Evolutionary conservation across 2,797 vertebrate genomes (phyloP).

Genomic region (Synanceia verrucosa): DNA sequence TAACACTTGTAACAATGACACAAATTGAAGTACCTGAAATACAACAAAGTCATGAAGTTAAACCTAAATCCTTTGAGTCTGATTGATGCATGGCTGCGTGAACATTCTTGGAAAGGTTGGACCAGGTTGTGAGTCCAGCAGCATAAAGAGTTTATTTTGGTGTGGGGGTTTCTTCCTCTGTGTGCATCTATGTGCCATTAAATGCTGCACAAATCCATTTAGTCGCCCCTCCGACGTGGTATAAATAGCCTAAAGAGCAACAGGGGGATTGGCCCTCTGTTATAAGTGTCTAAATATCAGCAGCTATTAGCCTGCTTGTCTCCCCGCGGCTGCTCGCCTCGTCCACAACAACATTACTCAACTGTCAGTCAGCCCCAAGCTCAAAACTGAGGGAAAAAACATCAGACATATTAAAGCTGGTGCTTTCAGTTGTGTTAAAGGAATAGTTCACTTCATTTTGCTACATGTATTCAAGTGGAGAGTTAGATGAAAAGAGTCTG

Average conservation of each 20-base stretch:
- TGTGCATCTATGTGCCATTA: slow-evolving; percentile 18
- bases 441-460: background rate
- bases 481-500: background rate
- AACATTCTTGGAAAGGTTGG: background rate
- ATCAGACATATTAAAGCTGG: background rate
- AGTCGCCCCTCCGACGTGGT: slow-evolving; percentile 43
- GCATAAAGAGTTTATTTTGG: slow-evolving; percentile 15
- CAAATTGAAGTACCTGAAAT: background rate
- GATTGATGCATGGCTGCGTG: background rate
- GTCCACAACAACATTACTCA: slow-evolving; percentile 39
- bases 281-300: slow-evolving; percentile 64
- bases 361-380: slow-evolving; percentile 39
- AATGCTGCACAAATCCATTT: slow-evolving; percentile 52
- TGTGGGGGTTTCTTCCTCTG: slow-evolving; percentile 11
- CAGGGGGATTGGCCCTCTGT: slow-evolving; percentile 62
- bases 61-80: background rate
- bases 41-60: background rate
- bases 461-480: background rate
- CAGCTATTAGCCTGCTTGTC: slow-evolving; percentile 64
- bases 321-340: slow-evolving; percentile 31
- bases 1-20: too few species aligned
- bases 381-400: background rate
- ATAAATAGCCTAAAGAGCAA: slow-evolving; percentile 73
- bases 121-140: background rate
- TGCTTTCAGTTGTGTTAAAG: background rate